These are phyloP conservation scores for Siphlonurus alternatus DNA, from an alignment of 2,888 invertebrate genomes.

Conservation along the genomic window DNA sequence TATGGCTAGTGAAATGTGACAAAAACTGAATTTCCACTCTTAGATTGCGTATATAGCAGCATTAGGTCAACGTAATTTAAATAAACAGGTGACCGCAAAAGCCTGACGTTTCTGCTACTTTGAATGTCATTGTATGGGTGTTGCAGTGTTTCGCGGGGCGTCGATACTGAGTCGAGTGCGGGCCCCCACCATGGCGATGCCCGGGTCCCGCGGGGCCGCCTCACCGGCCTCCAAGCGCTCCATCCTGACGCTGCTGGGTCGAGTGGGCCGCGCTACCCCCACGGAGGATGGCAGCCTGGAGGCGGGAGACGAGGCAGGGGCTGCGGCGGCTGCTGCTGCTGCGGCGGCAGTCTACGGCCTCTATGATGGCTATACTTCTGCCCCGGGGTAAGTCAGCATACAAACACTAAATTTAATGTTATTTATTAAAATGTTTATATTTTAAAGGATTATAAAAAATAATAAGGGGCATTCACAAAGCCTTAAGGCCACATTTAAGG, in stretches of 20 bases:
- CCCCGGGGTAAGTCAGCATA: neutral
- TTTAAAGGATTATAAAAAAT: too few relatives aligned
- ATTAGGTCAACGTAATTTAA: too few relatives aligned
- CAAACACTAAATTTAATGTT: too few relatives aligned
- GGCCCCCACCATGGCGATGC: neutral
- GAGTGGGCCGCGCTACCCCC: neutral
- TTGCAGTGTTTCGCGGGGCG: conserved; percentile 1
- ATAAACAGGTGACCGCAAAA: too few relatives aligned
- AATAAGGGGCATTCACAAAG: too few relatives aligned
- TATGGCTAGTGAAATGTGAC: too few relatives aligned
- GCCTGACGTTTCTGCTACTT: too few relatives aligned
- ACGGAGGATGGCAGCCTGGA: neutral
- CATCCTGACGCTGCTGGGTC: neutral
- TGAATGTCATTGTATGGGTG: too few relatives aligned
- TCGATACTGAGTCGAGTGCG: neutral
- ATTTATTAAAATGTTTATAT: too few relatives aligned
- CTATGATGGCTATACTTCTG: neutral
- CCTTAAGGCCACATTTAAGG: too few relatives aligned
- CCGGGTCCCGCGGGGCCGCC: neutral
- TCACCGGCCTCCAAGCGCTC: neutral
- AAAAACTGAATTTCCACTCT: too few relatives aligned
- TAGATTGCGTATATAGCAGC: too few relatives aligned
- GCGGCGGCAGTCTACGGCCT: conserved; percentile 1
- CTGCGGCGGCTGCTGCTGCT: neutral
- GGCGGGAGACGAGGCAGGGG: neutral